phyloP scores from a whole-genome alignment of 2,797 vertebrate genomes.

The Hybognathus amarus region DNA sequence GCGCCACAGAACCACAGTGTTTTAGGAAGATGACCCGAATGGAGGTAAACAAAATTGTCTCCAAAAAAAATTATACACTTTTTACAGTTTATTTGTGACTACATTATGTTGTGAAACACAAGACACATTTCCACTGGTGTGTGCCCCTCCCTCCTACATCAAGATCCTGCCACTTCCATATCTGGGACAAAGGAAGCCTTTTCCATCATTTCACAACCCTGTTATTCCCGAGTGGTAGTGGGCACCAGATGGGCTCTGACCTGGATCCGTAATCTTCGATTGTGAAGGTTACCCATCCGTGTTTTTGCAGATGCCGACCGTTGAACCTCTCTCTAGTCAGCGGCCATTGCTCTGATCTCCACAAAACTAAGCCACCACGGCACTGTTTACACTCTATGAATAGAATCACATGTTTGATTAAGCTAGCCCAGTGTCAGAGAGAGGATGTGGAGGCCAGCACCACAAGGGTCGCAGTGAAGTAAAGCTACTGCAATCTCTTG shows the following conservation, averaged over 20 bases:
- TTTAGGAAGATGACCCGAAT: background rate
- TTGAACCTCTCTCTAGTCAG: constrained; percentile 57
- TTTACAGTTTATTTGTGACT: background rate
- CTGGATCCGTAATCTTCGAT: constrained; percentile 47
- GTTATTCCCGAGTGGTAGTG: constrained; percentile 42
- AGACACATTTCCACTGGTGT: background rate
- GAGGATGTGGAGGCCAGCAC: constrained; percentile 51
- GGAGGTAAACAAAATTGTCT: no score
- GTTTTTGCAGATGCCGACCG: constrained; percentile 51
- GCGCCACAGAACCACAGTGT: background rate
- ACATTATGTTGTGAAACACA: background rate
- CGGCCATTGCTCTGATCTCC: constrained; percentile 45
- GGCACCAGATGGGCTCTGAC: constrained; percentile 60
- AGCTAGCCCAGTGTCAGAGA: constrained; percentile 59
- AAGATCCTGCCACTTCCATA: constrained; percentile 28
- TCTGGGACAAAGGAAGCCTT: constrained; percentile 42
- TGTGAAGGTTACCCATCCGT: constrained; percentile 50
- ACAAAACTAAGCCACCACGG: constrained; percentile 67
- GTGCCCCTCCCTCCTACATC: background rate
- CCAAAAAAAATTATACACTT: no score
- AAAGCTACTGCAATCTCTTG: constrained; percentile 50
- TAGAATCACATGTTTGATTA: constrained; percentile 77
- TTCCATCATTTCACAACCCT: constrained; percentile 45
- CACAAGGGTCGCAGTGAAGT: constrained; percentile 9
- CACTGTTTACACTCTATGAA: constrained; percentile 80